Percentiles rank a stretch among this genome's conserved stretches.
Conservation (phyloP, 1,140 invertebrate species). For the Holcopasites calliopsidis region DNA sequence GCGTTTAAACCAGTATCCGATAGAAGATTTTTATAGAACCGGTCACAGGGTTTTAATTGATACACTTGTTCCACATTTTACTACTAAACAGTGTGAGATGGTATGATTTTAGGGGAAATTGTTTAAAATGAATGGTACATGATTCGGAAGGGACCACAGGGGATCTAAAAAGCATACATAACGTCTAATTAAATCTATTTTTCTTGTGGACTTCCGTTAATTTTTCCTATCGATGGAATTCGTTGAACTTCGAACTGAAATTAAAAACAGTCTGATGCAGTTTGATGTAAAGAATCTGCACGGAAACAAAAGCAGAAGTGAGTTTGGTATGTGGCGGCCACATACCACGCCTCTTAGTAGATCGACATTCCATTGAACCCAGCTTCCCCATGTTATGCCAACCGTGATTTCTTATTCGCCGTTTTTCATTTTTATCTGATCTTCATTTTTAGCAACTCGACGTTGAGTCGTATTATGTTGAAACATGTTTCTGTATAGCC, state of each 20-base stretch:
- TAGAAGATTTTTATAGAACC: not conserved
- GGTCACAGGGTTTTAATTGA: not conserved
- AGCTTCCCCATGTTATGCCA: slow-evolving; percentile 34
- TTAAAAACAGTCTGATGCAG: too few species aligned
- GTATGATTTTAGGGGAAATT: too few species aligned
- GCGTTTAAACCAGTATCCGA: slow-evolving; percentile 2
- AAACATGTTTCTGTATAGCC: too few species aligned
- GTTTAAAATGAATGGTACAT: too few species aligned
- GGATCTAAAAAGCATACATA: too few species aligned
- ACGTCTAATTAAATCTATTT: too few species aligned
- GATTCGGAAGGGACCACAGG: too few species aligned
- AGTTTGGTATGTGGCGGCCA: slow-evolving; percentile 61
- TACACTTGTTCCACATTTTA: not conserved
- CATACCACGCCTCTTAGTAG: slow-evolving; percentile 70
- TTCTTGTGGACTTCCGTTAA: too few species aligned
- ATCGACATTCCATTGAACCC: slow-evolving; percentile 65
- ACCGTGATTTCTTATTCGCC: slow-evolving; percentile 38
- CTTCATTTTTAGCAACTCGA: not conserved
- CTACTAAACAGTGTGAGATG: too few species aligned
- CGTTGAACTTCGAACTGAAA: too few species aligned
- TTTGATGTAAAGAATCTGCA: slow-evolving; percentile 24
- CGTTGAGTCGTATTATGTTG: not conserved
- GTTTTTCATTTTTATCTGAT: slow-evolving; percentile 35
- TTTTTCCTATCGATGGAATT: too few species aligned
- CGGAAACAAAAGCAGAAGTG: slow-evolving; percentile 41